phyloP scores from a whole-genome alignment of 1,140 invertebrate genomes.

The Cydia fagiglandana region DNA sequence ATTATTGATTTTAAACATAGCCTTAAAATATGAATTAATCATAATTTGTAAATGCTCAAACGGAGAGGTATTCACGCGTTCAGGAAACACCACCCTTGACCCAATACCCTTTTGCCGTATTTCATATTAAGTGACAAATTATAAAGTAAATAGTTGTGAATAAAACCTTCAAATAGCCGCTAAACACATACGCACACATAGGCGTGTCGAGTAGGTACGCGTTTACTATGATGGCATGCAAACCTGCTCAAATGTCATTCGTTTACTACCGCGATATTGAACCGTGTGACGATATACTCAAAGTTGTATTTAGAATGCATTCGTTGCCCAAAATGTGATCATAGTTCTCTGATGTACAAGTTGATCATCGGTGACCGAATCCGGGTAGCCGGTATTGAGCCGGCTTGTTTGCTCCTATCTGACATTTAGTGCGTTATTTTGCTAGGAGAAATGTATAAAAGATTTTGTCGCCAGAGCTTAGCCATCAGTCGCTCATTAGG shows the following conservation, averaged over 20 bases:
- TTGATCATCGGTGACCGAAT: slow-evolving; percentile 53
- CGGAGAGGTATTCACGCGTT: neutral
- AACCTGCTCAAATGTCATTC: slow-evolving; percentile 37
- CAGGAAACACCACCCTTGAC: slow-evolving; percentile 27
- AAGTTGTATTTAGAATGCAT: neutral
- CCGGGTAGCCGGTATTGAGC: slow-evolving; percentile 59
- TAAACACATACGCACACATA: slow-evolving; percentile 44
- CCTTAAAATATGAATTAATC: slow-evolving; percentile 6
- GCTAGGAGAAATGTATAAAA: slow-evolving; percentile 74
- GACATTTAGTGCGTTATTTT: slow-evolving; percentile 61
- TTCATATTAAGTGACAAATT: slow-evolving; percentile 58
- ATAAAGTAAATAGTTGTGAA: slow-evolving; percentile 58
- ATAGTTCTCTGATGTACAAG: slow-evolving; percentile 12
- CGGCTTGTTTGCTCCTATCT: slow-evolving; percentile 59
- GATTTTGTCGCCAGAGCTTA: slow-evolving; percentile 55
- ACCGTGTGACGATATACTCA: neutral
- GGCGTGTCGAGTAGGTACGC: slow-evolving; percentile 22
- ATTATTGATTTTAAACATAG: neutral
- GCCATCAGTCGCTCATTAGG: slow-evolving; percentile 69
- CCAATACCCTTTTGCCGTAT: slow-evolving; percentile 37
- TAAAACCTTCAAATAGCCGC: slow-evolving; percentile 57
- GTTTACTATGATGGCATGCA: slow-evolving; percentile 34
- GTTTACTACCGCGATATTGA: neutral
- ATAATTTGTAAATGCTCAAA: neutral
- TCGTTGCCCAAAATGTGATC: neutral